Percentiles rank a stretch among this genome's conserved stretches.
Conservation (phyloP, 2,888 invertebrate species). For the Meiosimyza decipiens region DNA sequence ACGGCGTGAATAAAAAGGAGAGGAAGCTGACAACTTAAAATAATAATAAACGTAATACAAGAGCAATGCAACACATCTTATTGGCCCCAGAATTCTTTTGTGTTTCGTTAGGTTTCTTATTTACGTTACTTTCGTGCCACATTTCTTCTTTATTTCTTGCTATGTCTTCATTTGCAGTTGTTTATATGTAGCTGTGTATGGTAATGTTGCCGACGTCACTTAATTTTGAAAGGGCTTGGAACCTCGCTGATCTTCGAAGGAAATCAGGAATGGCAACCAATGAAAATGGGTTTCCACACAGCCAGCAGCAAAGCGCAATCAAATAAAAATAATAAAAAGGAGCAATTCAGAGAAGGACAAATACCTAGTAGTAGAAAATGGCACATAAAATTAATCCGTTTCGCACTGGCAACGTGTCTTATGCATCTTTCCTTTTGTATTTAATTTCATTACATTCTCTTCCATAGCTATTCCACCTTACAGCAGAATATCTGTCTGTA, state of each 20-base stretch:
- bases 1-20: background rate
- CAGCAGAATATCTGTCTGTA: background rate
- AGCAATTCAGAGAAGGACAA: background rate
- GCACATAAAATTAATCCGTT: conserved; percentile 61
- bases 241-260: background rate
- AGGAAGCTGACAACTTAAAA: conserved; percentile 38
- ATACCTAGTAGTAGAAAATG: conserved; percentile 25
- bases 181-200: conserved; percentile 50
- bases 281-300: conserved; percentile 2
- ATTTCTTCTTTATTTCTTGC: background rate
- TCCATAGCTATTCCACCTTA: conserved; percentile 10
- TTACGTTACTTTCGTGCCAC: conserved; percentile 2
- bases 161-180: conserved; percentile 11
- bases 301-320: conserved; percentile 4
- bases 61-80: conserved; percentile 37
- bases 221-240: conserved; percentile 52
- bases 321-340: conserved; percentile 17
- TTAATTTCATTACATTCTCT: background rate
- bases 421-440: background rate
- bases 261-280: conserved; percentile 12
- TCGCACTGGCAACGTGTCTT: conserved; percentile 51
- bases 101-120: conserved; percentile 31
- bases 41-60: conserved; percentile 43
- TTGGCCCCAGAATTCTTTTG: conserved; percentile 36
- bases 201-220: conserved; percentile 53